phyloP scores from a whole-genome alignment of 30 jellyfish, hydroid and myxozoan species.

The Clytia hemisphaerica region DNA sequence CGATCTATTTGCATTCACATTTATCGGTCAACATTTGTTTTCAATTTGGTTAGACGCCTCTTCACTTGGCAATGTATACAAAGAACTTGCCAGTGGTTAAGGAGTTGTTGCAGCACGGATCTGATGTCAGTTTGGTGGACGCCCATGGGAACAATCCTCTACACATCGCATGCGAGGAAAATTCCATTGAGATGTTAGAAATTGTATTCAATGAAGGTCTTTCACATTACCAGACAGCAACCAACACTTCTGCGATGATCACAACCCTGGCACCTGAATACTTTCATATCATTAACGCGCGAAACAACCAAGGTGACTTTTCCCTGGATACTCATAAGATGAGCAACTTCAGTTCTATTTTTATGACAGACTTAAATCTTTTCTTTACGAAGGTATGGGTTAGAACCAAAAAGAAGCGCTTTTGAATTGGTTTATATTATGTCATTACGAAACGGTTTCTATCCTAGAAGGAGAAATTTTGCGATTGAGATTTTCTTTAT shows the following conservation, averaged over 20 bases:
- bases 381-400: not conserved
- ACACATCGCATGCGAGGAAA: conserved; percentile 19
- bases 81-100: not conserved
- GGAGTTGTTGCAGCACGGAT: conserved; percentile 9
- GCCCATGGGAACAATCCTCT: conserved; percentile 3
- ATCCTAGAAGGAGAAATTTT: not conserved
- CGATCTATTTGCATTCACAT: no score
- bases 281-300: not conserved
- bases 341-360: no score
- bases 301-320: conserved; percentile 19
- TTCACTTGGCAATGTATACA: conserved; percentile 1
- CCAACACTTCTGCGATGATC: no score
- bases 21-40: no score
- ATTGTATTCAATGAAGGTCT: not conserved
- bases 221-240: no score
- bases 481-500: not conserved
- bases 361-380: no score
- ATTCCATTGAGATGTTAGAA: not conserved
- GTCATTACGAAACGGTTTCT: not conserved
- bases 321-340: no score
- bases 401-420: not conserved
- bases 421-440: not conserved
- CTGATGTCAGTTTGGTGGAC: conserved; percentile 5
- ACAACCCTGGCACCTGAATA: no score
- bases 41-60: conserved; percentile 27